Base-by-base conservation (phyloP, 2,888 invertebrate species). In the Diloba caeruleocephala region DNA sequence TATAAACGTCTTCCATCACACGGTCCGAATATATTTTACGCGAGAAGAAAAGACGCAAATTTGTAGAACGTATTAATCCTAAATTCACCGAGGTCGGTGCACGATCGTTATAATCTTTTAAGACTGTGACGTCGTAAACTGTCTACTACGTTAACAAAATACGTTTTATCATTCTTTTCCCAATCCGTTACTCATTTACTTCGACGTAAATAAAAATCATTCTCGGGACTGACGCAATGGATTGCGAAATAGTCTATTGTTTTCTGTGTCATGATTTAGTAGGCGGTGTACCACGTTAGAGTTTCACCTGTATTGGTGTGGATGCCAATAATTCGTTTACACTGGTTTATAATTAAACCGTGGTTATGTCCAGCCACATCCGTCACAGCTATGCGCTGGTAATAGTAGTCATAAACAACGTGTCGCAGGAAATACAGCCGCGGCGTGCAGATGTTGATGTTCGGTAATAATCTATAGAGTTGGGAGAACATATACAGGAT, bases 341-440 rank as follows among this genome's bases (percentile, higher is more conserved):
- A 19, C 41, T 9, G 8, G 42, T 68, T 46, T 57, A 67, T 69
- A 43, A 59, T 53, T 51, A 54, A 21, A 28, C 33, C 37, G 33
- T 37, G 33, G 54, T 49, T 50, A 64, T 46, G 51, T 52, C 34
- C 33, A 21, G 29, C 57, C 54, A 55, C 57, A 61, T 68, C 65
- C 69, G 65, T 64, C 69, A 50, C 39, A 51, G 44, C 54, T 34
- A 53, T 49, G 13, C 33, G 33, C 29, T 28, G 26, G 17, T 36
- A 26, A 14, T 36, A n/a, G 19, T 33, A 50, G 38, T 37, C n/a
- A 45, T 68, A 64, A 68, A 68, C 64, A 60, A n/a, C n/a, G n/a
- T 38, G 14, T 4, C 10, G 28, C 43, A 50, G 50, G 64, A 54
- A 51, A 54, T 36, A 26, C 46, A 43, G 17, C 28, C 25, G 17